Evolutionary conservation across 2,797 vertebrate genomes (phyloP).

Genomic region (Stomatorhinus walkeri): DNA sequence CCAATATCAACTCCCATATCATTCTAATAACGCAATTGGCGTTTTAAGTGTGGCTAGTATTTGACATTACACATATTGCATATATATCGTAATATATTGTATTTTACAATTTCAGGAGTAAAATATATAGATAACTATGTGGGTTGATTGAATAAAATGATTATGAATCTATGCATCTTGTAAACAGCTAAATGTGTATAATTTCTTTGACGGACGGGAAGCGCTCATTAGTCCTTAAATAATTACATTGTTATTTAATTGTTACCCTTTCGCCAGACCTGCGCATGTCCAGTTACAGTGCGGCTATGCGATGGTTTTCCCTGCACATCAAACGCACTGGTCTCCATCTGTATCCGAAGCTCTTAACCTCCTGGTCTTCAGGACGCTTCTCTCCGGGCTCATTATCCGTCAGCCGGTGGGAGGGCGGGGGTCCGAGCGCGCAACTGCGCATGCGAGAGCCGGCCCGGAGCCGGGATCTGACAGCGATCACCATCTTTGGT

Average conservation of each 20-base stretch:
- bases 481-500: constrained; percentile 15
- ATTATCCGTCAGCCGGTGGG: not conserved
- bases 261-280: not conserved
- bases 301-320: not conserved
- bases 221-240: not conserved
- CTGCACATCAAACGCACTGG: not conserved
- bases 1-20: not conserved
- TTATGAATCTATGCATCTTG: not conserved
- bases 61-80: not conserved
- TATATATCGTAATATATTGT: not conserved
- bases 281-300: not conserved
- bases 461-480: not conserved
- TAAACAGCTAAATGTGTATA: not conserved
- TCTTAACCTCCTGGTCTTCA: not conserved
- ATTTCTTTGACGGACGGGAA: not conserved
- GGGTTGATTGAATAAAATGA: not conserved
- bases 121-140: not conserved
- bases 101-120: not conserved
- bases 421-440: not conserved
- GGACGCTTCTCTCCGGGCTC: not conserved
- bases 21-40: not conserved
- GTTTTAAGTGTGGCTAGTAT: not conserved
- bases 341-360: not conserved
- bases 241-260: not conserved
- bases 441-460: not conserved